Evolutionary conservation across 2,113 vertebrate genomes (phyloP), one percentile per base, ranked within the genome.

Genomic region (Notechis scutatus): DNA sequence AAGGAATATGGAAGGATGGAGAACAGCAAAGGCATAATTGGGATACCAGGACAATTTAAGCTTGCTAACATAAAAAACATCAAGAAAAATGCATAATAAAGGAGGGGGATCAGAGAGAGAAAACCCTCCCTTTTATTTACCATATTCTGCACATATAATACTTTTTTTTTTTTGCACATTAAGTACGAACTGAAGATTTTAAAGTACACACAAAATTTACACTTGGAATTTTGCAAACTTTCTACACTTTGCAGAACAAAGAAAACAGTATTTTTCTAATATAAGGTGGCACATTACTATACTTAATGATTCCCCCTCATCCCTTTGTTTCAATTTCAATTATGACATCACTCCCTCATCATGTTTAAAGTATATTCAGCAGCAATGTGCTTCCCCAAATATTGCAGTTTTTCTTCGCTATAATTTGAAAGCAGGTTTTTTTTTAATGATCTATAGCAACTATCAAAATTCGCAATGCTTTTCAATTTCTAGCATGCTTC

Each of bases 131-230:
- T 56, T 29, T 95, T 91, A 90, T 85, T 95, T 21, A 57, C 92
- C 4, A 94, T 93, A 47, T 92, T 93, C 92, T 3, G 55, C 61
- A 39, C 9, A 57, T 92, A 95, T 95, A 95, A 81, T 94, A 94
- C 88, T 94, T 91, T 93, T 50, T 91, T 93, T 50, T 50, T 90
- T 92, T 96, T 93, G 95, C 94, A 93, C 93, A 94, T 95, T 94
- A 96, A 95, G 56, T 90, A 95, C 45, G 91, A 96, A 94, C 57
- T 15, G 85, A 94, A 81, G 94, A 94, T 93, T 93, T 0, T 94
- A 93, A 91, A 6, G 1, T 5, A 12, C 18, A 18, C 56, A 89
- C 55, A 86, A 20, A 81, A 69, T 87, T 93, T 92, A 85, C 87
- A 92, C 74, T 90, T 87, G 64, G 92, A 95, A 95, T 95, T 95